Conservation (phyloP, 2,888 invertebrate species). For the Mimachlamys varia region DNA sequence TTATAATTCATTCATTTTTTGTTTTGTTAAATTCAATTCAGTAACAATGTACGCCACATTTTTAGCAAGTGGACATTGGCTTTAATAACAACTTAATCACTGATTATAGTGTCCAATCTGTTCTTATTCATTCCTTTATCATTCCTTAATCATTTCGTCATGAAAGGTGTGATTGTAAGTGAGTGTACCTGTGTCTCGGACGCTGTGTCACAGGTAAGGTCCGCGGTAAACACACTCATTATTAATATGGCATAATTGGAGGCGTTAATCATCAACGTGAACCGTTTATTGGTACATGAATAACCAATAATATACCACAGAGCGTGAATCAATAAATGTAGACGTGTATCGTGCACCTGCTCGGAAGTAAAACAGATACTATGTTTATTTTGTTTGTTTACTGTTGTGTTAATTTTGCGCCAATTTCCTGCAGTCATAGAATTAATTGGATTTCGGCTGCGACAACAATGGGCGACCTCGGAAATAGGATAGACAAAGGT, state of each 20-base stretch:
- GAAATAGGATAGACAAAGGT: too few relatives aligned
- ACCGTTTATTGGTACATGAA: not conserved
- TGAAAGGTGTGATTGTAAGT: slow-evolving; percentile 6
- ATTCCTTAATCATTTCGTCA: slow-evolving; percentile 24
- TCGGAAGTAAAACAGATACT: not conserved
- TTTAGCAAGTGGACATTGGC: not conserved
- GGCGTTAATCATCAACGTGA: not conserved
- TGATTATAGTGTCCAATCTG: not conserved
- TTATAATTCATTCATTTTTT: not conserved
- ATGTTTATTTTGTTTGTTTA: not conserved
- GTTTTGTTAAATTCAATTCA: not conserved
- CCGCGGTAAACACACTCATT: not conserved
- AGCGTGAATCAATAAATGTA: not conserved
- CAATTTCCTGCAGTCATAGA: not conserved
- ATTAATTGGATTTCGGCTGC: too few relatives aligned
- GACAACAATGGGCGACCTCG: too few relatives aligned
- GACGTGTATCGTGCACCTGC: not conserved
- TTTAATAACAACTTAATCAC: not conserved
- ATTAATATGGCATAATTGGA: not conserved
- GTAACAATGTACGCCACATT: not conserved
- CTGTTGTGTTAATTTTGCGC: not conserved
- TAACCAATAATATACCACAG: not conserved
- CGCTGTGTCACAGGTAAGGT: not conserved
- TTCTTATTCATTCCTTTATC: not conserved
- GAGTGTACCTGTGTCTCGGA: not conserved